Evolutionary conservation across 2,888 invertebrate species (phyloP), one percentile per base, ranked within the genome.

Genomic region (Kryphioiulus occultus): DNA sequence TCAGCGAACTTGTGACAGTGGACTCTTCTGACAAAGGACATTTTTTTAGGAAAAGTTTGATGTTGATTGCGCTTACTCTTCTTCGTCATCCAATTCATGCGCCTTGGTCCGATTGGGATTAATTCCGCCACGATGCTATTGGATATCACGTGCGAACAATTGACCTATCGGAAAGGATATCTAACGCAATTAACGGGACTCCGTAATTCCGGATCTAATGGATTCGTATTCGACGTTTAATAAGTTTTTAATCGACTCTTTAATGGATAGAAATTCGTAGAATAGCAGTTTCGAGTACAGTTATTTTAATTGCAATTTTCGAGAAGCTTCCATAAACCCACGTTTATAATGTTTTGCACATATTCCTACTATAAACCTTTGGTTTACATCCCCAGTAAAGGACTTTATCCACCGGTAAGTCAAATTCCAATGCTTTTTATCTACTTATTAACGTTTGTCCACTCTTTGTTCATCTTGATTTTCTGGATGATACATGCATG

Each of bases 361-460:
- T 89, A 89, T 87, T 89, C 89, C 17, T 89, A 89, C 82, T 89
- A 89, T 68, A 88, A 88, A 85, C 88, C 88, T 78, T 88, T 88
- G 82, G 88, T 88, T 88, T 88, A 88, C 84, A 84, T 88, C 39
- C 88, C 88, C 9, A 87, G 86, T 26, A 88, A 88, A 85, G 86
- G 88, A 53, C 59, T 88, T 85, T 88, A 84, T 68, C 88, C 88
- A 68, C 86, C 88, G 88, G 88, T 88, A 87, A 88, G 88, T 88
- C 19, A 12, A n/a, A 44, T 39, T 42, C 12, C 85, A 39, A 26
- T 39, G 5, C 0, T 3, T 17, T 39, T 84, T 32, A 30, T 84
- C 32, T 0, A 84, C 12, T 32, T 39, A 5, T 5, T 3, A 39
- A 39, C 39, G 39, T 5, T 5, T 9, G 39, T 9, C 39, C 5